Evolutionary conservation across 2,888 invertebrate genomes (phyloP), one percentile per base, ranked within the genome.

Genomic region (Terebella lapidaria): DNA sequence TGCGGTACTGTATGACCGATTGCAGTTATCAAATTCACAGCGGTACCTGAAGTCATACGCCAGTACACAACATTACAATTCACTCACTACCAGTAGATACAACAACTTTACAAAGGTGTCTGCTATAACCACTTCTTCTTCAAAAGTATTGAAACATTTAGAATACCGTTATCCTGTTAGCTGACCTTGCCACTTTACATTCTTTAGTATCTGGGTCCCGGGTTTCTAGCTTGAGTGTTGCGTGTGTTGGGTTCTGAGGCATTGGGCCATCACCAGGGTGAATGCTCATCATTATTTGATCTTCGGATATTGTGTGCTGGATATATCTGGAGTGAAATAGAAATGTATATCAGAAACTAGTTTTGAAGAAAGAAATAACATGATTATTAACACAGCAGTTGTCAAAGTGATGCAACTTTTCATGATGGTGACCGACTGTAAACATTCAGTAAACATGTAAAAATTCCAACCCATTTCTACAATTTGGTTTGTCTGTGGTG

Each of bases 11-110:
- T 94, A 94, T 58, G 91, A 91, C 71, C 93, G 85, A 65, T 86
- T 85, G 79, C 94, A 94, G 20, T 91, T 91, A 64, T 90, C 89
- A 81, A 89, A 93, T 82, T 92, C 90, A 82, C 94, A 95, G 74
- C 85, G 86, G 80, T 90, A 93, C 71, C 78, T 78, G 63, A 0
- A 61, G n/a, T 35, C n/a, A n/a, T n/a, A n/a, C 10, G 22, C 22
- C 45, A 20, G 26, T 24, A 42, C 2, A 35, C 1, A 35, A 26
- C 15, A n/a, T n/a, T n/a, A n/a, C n/a, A n/a, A n/a, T n/a, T n/a
- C n/a, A n/a, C n/a, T n/a, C n/a, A n/a, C n/a, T 10, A 10, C 10
- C 27, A 1, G 27, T 25, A 18, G 15, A 53, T 53, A 15, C 27
- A 53, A 26, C n/a, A n/a, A n/a, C n/a, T n/a, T n/a, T n/a, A n/a